Evolutionary conservation across 2,113 vertebrate species (phyloP).

Genomic region (Rhombomys opimus): DNA sequence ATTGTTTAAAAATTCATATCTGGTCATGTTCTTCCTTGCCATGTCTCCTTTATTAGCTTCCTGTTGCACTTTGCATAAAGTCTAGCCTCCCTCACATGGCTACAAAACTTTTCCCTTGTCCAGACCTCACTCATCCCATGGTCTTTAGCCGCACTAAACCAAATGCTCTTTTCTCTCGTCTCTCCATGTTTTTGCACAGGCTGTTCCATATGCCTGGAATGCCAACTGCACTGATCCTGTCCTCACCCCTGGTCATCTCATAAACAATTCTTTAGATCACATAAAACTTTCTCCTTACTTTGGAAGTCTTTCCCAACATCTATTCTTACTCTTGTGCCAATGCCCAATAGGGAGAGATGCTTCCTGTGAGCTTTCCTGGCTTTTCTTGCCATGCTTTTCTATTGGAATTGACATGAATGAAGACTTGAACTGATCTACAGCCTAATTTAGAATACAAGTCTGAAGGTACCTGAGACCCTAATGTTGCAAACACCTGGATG

Average conservation of each 20-base stretch:
- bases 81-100: background rate
- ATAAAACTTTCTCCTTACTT: background rate
- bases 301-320: background rate
- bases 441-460: background rate
- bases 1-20: slow-evolving; percentile 56
- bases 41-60: background rate
- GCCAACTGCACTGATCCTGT: background rate
- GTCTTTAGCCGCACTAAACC: background rate
- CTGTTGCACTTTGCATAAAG: background rate
- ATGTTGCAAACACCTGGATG: background rate
- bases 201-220: background rate
- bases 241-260: background rate
- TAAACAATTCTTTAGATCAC: background rate
- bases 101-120: background rate
- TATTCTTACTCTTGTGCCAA: background rate
- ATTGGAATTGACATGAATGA: background rate
- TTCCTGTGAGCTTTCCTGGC: background rate
- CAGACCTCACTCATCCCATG: background rate
- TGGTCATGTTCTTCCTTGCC: slow-evolving; percentile 25
- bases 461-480: background rate
- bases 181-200: background rate
- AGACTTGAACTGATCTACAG: background rate
- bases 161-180: background rate
- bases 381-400: background rate
- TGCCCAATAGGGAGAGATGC: background rate